Conservation (phyloP, 2,113 vertebrate genomes). For the Bufo bufo region DNA sequence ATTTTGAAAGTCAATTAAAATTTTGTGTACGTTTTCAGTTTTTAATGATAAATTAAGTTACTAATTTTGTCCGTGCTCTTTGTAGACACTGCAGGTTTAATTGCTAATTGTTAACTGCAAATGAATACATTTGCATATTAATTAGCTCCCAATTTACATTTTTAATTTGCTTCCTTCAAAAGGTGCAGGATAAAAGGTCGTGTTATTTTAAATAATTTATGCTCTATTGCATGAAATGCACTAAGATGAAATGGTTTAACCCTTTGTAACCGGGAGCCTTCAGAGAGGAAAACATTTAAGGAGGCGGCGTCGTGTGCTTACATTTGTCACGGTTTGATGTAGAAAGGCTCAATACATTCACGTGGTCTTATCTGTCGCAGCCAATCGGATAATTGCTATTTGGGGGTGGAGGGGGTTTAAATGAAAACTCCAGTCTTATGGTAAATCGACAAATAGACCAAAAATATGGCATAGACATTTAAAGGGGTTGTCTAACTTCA, state of each 20-base stretch:
- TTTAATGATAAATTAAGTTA: conserved; percentile 99
- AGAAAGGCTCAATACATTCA: background rate
- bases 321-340: background rate
- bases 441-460: background rate
- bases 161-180: conserved; percentile 99
- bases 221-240: conserved; percentile 98
- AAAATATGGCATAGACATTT: too few species aligned
- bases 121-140: conserved; percentile 99
- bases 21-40: conserved; percentile 95
- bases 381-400: background rate
- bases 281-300: conserved; percentile 59
- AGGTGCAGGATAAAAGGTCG: conserved; percentile 99
- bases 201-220: conserved; percentile 99
- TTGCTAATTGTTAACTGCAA: conserved; percentile 99
- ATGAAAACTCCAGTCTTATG: background rate
- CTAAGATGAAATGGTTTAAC: conserved; percentile 96
- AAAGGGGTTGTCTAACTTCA: too few species aligned
- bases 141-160: conserved; percentile 99
- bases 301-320: background rate
- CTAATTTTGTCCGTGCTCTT: conserved; percentile 98
- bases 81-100: conserved; percentile 99
- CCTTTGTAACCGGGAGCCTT: conserved; percentile 75
- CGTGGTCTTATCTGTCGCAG: background rate
- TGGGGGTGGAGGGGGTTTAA: background rate
- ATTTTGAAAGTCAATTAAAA: conserved; percentile 95